Evolutionary conservation across 2,888 invertebrate species (phyloP).

Genomic region (Ametastegia equiseti): DNA sequence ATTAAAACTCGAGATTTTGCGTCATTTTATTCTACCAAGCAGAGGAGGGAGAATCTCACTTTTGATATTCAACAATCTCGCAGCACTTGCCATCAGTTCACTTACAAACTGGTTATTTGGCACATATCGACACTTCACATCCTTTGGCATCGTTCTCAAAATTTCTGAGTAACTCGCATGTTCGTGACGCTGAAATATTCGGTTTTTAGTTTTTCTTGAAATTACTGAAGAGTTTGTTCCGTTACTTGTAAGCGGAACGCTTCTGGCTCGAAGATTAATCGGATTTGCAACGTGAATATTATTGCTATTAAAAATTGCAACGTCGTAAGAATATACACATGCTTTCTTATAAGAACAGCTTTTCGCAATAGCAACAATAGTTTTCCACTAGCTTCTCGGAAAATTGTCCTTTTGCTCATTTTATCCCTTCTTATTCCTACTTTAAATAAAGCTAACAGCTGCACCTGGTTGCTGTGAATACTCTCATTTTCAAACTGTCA

Average conservation of each 20-base stretch:
- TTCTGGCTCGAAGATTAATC: conserved; percentile 57
- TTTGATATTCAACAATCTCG: conserved; percentile 49
- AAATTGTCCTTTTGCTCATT: background rate
- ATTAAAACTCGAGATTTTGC: background rate
- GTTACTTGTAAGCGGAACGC: conserved; percentile 53
- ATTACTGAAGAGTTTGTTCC: background rate
- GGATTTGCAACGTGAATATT: conserved; percentile 56
- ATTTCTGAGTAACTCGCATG: conserved; percentile 25
- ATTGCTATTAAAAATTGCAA: conserved; percentile 56
- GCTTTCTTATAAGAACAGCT: conserved; percentile 55
- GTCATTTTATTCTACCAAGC: background rate
- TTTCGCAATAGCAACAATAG: conserved; percentile 54
- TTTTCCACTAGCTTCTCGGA: conserved; percentile 20
- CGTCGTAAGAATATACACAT: conserved; percentile 48
- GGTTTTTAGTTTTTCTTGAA: background rate
- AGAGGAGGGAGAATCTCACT: conserved; percentile 39
- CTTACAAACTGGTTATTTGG: conserved; percentile 53
- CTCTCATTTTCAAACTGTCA: background rate
- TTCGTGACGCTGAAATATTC: conserved; percentile 10
- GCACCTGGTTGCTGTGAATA: background rate
- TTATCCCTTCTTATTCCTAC: background rate
- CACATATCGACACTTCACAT: conserved; percentile 53
- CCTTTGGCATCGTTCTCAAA: conserved; percentile 47
- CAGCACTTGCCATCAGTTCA: conserved; percentile 54
- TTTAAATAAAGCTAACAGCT: background rate